phyloP scores from a whole-genome alignment of 2,888 invertebrate genomes.

The Aromia moschata region DNA sequence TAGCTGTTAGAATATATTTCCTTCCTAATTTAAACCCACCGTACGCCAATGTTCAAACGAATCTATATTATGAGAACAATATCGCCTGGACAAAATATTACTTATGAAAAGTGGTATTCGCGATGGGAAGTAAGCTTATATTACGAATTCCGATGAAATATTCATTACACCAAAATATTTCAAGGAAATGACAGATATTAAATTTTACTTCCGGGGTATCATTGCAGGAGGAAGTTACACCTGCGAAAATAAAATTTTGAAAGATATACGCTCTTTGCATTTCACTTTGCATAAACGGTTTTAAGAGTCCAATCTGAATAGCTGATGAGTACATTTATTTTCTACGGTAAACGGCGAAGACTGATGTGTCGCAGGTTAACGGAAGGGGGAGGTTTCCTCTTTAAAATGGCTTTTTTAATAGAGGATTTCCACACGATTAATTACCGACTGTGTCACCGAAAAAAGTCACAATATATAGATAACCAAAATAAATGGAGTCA shows the following conservation, averaged over 20 bases:
- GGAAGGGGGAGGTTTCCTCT: constrained; percentile 17
- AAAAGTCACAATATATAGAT: constrained; percentile 27
- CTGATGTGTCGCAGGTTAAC: constrained; percentile 36
- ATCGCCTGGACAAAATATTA: too few relatives aligned
- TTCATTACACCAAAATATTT: too few relatives aligned
- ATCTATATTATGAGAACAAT: too few relatives aligned
- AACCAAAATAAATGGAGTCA: constrained; percentile 7
- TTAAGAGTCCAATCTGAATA: constrained; percentile 30
- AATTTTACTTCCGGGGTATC: not conserved
- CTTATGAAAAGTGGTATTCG: too few relatives aligned
- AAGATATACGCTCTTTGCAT: constrained; percentile 8
- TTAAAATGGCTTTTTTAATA: constrained; percentile 23
- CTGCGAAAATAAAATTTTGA: not conserved
- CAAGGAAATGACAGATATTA: constrained; percentile 3
- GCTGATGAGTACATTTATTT: constrained; percentile 34
- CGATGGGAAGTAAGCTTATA: too few relatives aligned
- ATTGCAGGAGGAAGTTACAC: not conserved
- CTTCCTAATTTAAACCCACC: too few relatives aligned
- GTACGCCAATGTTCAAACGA: too few relatives aligned
- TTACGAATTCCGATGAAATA: too few relatives aligned
- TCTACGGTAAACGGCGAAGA: constrained; percentile 21
- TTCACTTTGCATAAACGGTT: constrained; percentile 27
- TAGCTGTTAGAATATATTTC: too few relatives aligned
- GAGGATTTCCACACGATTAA: constrained; percentile 34
- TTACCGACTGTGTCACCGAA: constrained; percentile 23